Evolutionary conservation across 2,888 invertebrate genomes (phyloP), one percentile per base, ranked within the genome.

Genomic region (Falcaria lacertinaria): DNA sequence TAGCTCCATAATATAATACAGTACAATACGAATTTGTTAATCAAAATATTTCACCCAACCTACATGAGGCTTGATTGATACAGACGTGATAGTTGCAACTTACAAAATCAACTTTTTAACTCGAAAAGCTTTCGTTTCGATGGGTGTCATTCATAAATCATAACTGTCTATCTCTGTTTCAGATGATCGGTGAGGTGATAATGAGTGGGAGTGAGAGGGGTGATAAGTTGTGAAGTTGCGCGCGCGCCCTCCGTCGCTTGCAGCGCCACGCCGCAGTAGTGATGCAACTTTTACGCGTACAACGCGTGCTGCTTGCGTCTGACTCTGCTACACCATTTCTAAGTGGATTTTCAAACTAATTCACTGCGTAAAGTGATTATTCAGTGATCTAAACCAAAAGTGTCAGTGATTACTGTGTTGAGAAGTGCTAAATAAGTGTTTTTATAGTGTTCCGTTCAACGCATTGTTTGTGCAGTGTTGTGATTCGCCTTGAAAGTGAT

Each of bases 91-190:
- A 11, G 55, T 56, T 52, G 63, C 56, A 61, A 66, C 60, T 64
- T 64, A 60, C 62, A 59, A 57, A 62, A 66, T 63, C 68, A 62
- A 63, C 67, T 68, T 69, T 66, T 67, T 66, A 54, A 57, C 28
- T 28, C 11, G 53, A 50, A 68, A 61, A 70, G 69, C 71, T 70
- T 71, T 72, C 70, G 68, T 63, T 55, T 36, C 37, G 58, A 50
- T 59, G 56, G 54, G 52, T 60, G 58, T 57, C 56, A 61, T 52
- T 60, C 61, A 70, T 71, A 63, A 63, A 72, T 69, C 70, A 69
- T 69, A 57, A 48, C 44, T 47, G 50, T 63, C 28, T 48, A 53
- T 59, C 42, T 66, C 55, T 65, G 54, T 63, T 56, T 53, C 67
- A 69, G 69, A 42, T 46, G 32, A 28, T 36, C n/a, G 33, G 14